Evolutionary conservation across 2,888 invertebrate genomes (phyloP).

Genomic region (Hedychridium roseum): DNA sequence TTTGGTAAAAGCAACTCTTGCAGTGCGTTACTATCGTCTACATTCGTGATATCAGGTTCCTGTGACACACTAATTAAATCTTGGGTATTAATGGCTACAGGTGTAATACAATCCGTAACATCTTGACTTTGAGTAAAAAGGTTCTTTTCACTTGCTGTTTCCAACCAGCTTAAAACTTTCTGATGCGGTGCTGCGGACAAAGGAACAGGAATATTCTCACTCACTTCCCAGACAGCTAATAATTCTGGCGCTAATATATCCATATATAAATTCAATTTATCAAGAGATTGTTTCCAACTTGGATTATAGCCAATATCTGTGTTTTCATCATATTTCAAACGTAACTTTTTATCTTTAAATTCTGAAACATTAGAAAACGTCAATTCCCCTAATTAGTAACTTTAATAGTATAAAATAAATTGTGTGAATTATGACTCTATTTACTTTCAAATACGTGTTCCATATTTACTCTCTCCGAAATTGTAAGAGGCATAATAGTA

Average conservation of each 20-base stretch:
- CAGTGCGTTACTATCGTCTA: conserved; percentile 33
- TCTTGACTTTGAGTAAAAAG: conserved; percentile 22
- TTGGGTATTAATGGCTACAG: conserved; percentile 40
- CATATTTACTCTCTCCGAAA: conserved; percentile 46
- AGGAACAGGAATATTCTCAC: conserved; percentile 41
- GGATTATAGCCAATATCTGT: conserved; percentile 13
- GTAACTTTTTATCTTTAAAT: conserved; percentile 39
- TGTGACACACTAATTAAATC: conserved; percentile 51
- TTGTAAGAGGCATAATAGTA: conserved; percentile 40
- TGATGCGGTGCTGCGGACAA: conserved; percentile 43
- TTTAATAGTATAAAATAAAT: neutral
- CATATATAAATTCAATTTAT: conserved; percentile 44
- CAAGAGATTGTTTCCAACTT: conserved; percentile 49
- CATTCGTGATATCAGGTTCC: conserved; percentile 27
- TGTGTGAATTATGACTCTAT: conserved; percentile 7
- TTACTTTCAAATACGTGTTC: conserved; percentile 42
- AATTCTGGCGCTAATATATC: conserved; percentile 57
- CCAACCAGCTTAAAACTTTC: conserved; percentile 57
- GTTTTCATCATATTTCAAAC: conserved; percentile 5
- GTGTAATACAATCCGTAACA: neutral
- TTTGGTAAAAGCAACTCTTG: conserved; percentile 45
- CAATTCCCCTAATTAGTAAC: no score
- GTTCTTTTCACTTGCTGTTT: conserved; percentile 28
- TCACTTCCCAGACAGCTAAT: conserved; percentile 54
- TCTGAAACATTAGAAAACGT: no score